A percentile compares a stretch with the other conserved stretches of the same genome.
Evolutionary conservation across 2,113 vertebrate species (phyloP).

Genomic region (Harpagus bidentatus): DNA sequence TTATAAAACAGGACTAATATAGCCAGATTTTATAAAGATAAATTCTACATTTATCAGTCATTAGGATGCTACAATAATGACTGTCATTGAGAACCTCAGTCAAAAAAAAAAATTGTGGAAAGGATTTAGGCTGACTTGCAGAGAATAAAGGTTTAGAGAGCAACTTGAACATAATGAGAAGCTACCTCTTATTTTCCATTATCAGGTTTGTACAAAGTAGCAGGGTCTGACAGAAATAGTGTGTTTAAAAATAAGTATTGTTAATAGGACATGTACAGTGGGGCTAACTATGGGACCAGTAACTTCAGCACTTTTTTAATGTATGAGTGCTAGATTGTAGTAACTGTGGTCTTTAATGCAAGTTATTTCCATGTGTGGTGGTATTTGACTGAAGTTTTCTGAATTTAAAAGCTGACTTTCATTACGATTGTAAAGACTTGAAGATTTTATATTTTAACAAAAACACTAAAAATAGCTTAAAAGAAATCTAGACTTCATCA

Average conservation of each 20-base stretch:
- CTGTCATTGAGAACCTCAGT: not conserved
- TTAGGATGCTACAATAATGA: not conserved
- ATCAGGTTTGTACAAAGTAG: not conserved
- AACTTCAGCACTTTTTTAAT: not conserved
- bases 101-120: not conserved
- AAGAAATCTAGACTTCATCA: not conserved
- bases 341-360: not conserved
- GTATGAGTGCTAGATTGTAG: not conserved
- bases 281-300: not conserved
- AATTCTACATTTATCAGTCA: not conserved
- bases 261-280: not conserved
- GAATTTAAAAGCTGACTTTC: not conserved
- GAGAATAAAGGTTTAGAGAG: not conserved
- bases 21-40: not conserved
- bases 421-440: not conserved
- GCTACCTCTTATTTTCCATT: not conserved
- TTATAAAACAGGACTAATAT: not conserved
- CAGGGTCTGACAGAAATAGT: not conserved
- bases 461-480: not conserved
- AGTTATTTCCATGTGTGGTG: not conserved
- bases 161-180: not conserved
- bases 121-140: not conserved
- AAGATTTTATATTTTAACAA: not conserved
- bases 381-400: not conserved
- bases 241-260: not conserved